Evolutionary conservation across 2,888 invertebrate genomes (phyloP), one percentile per base, ranked within the genome.

Genomic region (Eilema sororculum): DNA sequence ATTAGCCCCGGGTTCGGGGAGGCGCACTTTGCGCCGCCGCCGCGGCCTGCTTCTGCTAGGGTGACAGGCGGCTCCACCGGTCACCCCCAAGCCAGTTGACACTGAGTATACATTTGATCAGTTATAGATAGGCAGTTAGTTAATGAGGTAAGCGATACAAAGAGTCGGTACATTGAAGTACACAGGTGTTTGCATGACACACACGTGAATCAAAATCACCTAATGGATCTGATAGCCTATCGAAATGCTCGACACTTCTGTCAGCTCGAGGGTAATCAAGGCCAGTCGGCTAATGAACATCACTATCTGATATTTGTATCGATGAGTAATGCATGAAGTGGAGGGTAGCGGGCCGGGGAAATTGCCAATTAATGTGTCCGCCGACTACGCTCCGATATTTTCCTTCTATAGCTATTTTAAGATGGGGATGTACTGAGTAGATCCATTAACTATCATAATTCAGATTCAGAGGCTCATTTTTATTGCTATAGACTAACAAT

Each of bases 301-400:
- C 83, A 89, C 90, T 90, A 91, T 87, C 84, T 81, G 87, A 87
- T 87, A 87, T 88, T 86, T 87, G 83, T 80, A 81, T 77, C 79
- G 83, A 89, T 89, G 86, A 89, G 87, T 86, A 87, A 89, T 87
- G 87, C 85, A 82, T 80, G 83, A 76, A 74, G 77, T 79, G 73
- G 76, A 72, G 79, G 80, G 82, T 85, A 82, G 80, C 76, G 80
- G 84, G 82, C 80, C 68, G 75, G 84, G 91, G 91, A 91, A 90
- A 93, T 93, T 90, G 91, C 88, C 91, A 92, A 92, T 93, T 93
- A 92, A 90, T 90, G 88, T 89, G 86, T 87, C 86, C 85, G 82
- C 81, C 80, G 77, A 76, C 83, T 78, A 81, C 82, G 72, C 74
- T 71, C 70, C 28, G 75, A 73, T 73, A 69, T 74, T 71, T 65